Evolutionary conservation across 2,797 vertebrate genomes (phyloP).

Genomic region (Vespertilio murinus): DNA sequence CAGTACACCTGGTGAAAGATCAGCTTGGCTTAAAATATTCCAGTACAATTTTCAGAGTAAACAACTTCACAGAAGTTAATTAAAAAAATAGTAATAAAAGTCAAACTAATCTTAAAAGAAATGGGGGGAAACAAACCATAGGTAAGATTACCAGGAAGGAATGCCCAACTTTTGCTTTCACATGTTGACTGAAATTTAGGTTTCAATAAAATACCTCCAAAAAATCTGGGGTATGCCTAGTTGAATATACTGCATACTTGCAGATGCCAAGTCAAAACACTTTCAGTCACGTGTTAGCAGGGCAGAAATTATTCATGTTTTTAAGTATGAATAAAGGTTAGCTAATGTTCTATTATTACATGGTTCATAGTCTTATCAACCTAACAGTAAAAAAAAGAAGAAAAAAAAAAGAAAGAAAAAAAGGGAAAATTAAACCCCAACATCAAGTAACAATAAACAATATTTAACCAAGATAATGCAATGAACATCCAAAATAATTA

Average conservation of each 20-base stretch:
- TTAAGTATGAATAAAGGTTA: constrained; percentile 82
- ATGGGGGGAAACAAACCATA: constrained; percentile 77
- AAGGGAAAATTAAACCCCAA: constrained; percentile 85
- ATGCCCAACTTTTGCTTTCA: constrained; percentile 79
- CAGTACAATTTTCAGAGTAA: constrained; percentile 92
- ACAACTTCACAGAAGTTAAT: constrained; percentile 99
- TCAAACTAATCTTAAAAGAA: constrained; percentile 85
- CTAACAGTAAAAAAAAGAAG: constrained; percentile 77
- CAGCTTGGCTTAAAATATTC: constrained; percentile 90
- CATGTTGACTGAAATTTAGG: constrained; percentile 78
- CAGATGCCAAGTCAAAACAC: constrained; percentile 76
- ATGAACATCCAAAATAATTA: constrained; percentile 82
- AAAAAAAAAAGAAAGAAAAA: constrained; percentile 72
- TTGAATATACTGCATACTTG: constrained; percentile 76
- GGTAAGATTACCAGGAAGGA: constrained; percentile 79
- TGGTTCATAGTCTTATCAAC: constrained; percentile 82
- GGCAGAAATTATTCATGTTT: constrained; percentile 80
- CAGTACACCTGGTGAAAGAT: constrained; percentile 88
- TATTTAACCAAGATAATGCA: constrained; percentile 84
- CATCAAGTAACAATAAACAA: constrained; percentile 83
- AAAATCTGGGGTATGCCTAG: constrained; percentile 65
- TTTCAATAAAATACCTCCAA: constrained; percentile 75
- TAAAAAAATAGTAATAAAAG: constrained; percentile 83
- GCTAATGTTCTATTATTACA: constrained; percentile 82
- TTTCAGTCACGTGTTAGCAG: constrained; percentile 82